Conservation (phyloP, 2,113 vertebrate species). For the Amphiprion percula region DNA sequence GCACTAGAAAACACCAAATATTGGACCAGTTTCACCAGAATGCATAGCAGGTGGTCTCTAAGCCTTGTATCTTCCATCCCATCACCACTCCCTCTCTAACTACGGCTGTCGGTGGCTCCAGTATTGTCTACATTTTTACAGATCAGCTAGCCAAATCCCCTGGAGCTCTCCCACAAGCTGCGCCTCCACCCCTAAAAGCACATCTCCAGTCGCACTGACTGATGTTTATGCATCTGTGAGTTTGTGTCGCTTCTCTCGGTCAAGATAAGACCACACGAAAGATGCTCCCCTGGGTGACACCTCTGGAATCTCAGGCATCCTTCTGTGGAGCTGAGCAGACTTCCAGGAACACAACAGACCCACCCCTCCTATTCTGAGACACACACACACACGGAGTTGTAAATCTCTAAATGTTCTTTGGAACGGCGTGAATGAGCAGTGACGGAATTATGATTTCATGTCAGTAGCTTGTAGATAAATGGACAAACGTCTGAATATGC, state of each 20-base stretch:
- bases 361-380: constrained; percentile 54
- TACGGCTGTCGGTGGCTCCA: constrained; percentile 48
- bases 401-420: constrained; percentile 60
- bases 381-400: constrained; percentile 38
- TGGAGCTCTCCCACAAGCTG: constrained; percentile 38
- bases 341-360: constrained; percentile 51
- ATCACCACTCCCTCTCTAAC: constrained; percentile 34
- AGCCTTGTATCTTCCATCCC: constrained; percentile 29
- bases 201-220: constrained; percentile 5
- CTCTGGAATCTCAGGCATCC: constrained; percentile 76
- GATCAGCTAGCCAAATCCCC: constrained; percentile 43
- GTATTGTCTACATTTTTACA: constrained; percentile 57
- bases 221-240: constrained; percentile 44
- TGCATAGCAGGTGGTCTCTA: constrained; percentile 31
- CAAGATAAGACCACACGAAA: constrained; percentile 58
- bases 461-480: constrained; percentile 21
- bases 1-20: not conserved
- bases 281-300: constrained; percentile 65
- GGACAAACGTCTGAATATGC: constrained; percentile 19
- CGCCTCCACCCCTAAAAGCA: constrained; percentile 28
- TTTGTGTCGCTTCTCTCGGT: constrained; percentile 46
- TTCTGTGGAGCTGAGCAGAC: constrained; percentile 34
- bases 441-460: constrained; percentile 27
- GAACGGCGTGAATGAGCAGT: constrained; percentile 27
- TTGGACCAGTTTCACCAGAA: not conserved